Percentiles rank a stretch among this genome's conserved stretches.
Conservation (phyloP, 2,797 vertebrate species). For the Ceyx erithaca region DNA sequence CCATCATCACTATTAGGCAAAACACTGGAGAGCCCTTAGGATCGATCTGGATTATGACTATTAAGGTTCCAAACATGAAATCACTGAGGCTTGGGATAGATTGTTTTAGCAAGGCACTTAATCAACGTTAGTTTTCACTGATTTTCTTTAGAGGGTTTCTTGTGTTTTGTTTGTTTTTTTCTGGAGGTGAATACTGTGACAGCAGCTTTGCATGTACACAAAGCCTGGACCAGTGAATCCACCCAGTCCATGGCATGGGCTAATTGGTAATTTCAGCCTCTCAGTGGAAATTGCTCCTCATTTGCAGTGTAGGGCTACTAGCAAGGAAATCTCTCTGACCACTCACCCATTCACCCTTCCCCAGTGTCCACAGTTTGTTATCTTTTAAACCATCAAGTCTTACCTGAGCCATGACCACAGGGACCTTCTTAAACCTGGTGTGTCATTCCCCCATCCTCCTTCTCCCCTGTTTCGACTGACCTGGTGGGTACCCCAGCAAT, state of each 20-base stretch:
- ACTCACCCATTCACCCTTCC: not conserved
- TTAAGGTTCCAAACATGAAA: not conserved
- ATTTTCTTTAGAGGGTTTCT: not conserved
- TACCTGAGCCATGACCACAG: fast-evolving
- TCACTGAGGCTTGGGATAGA: not conserved
- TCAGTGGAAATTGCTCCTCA: not conserved
- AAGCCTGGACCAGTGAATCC: fast-evolving
- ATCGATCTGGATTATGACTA: not conserved
- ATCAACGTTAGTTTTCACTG: not conserved
- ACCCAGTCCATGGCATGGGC: not conserved
- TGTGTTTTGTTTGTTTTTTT: not conserved
- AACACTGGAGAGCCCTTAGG: not conserved
- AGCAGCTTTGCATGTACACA: not conserved
- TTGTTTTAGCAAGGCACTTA: not conserved
- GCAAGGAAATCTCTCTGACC: not conserved
- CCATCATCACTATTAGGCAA: not conserved
- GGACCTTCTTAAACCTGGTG: not conserved
- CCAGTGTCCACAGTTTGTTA: not conserved
- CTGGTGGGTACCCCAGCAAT: fast-evolving
- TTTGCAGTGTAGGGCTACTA: not conserved
- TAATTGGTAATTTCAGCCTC: not conserved
- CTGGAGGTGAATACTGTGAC: not conserved
- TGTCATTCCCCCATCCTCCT: not conserved
- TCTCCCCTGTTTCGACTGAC: not conserved
- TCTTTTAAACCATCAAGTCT: not conserved